These are phyloP conservation scores for Brachylomia viminalis DNA, from an alignment of 2,888 invertebrate species.

Conservation along the genomic window DNA sequence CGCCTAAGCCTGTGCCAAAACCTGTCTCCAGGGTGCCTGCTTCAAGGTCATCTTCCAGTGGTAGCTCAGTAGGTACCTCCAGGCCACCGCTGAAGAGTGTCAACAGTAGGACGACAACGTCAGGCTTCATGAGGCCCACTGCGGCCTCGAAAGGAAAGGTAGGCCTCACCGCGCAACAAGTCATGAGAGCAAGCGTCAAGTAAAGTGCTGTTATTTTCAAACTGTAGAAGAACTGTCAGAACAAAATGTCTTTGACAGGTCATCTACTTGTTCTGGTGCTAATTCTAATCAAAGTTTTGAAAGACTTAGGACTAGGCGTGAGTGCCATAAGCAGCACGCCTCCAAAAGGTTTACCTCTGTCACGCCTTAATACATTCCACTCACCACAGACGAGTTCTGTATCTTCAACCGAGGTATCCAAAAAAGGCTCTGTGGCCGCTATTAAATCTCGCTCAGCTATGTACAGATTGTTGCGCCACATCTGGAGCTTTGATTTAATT, in stretches of 20 bases:
- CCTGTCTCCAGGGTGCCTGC: conserved; percentile 84
- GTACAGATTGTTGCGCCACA: no score
- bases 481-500: no score
- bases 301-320: no score
- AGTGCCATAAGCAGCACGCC: no score
- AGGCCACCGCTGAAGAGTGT: conserved; percentile 84
- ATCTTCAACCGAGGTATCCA: no score
- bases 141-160: conserved; percentile 95
- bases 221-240: conserved; percentile 51
- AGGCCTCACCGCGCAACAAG: conserved; percentile 77
- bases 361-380: no score
- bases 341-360: no score
- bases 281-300: conserved; percentile 49
- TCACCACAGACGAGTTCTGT: no score
- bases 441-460: no score
- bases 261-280: conserved; percentile 61
- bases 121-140: conserved; percentile 96
- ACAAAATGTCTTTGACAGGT: conserved; percentile 48
- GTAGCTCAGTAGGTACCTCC: conserved; percentile 88
- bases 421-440: no score
- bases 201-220: conserved; percentile 65
- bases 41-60: conserved; percentile 86
- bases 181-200: conserved; percentile 80
- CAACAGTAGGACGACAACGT: conserved; percentile 77
- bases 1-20: conserved; percentile 87